phyloP scores from a whole-genome alignment of 2,113 vertebrate genomes.

The Lepidothrix coronata region DNA sequence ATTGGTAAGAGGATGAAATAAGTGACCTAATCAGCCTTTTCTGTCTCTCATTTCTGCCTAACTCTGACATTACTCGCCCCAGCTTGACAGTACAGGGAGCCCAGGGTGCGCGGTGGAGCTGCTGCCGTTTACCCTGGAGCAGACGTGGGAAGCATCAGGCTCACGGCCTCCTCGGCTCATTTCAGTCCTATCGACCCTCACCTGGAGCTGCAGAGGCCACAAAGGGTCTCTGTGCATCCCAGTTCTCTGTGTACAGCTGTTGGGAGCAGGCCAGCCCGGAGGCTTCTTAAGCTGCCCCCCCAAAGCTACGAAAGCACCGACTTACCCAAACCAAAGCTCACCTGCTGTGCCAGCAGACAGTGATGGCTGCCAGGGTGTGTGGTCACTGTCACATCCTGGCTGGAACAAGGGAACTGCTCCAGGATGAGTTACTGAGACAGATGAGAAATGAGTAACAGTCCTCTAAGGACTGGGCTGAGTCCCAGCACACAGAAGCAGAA shows the following conservation, averaged over 20 bases:
- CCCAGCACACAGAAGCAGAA: neutral
- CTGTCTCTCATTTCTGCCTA: conserved; percentile 22
- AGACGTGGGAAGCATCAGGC: neutral
- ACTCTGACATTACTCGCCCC: neutral
- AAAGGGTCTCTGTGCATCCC: neutral
- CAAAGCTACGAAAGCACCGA: neutral
- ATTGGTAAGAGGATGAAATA: conserved; percentile 44
- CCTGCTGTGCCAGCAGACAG: neutral
- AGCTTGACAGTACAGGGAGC: neutral
- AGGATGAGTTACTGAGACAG: neutral
- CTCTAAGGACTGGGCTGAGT: neutral
- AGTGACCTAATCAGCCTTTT: conserved; percentile 48
- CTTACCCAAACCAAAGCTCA: neutral
- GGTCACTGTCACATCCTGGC: neutral
- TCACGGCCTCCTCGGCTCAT: neutral
- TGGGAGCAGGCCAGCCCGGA: neutral
- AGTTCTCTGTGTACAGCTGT: neutral
- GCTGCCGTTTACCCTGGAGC: neutral
- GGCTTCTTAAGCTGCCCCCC: neutral
- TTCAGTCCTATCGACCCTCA: neutral
- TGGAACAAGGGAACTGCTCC: neutral
- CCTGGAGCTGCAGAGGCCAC: neutral
- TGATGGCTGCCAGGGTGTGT: neutral
- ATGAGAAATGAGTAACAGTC: neutral
- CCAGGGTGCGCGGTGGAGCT: neutral